Percentiles rank a stretch among this genome's conserved stretches.
These are phyloP conservation scores for Eupithecia exiguata DNA, from an alignment of 2,888 invertebrate species.

Conservation along the genomic window DNA sequence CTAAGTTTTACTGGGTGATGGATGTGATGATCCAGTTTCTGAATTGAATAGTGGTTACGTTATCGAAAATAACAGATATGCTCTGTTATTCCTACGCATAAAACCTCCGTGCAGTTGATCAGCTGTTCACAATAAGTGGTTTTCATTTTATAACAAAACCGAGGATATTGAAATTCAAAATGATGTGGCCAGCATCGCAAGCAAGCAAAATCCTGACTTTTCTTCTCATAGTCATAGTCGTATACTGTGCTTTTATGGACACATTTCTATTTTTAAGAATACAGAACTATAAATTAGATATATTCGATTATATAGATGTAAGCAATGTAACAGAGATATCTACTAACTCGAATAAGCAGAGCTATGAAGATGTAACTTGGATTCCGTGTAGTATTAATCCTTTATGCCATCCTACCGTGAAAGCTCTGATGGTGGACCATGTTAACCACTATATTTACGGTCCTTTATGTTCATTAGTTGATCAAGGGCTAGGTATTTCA, in stretches of 20 bases:
- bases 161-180: conserved; percentile 53
- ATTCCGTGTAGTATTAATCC: conserved; percentile 89
- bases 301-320: conserved; percentile 56
- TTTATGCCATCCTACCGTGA: conserved; percentile 91
- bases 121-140: not conserved
- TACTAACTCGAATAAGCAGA: conserved; percentile 54
- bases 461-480: conserved; percentile 89
- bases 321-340: conserved; percentile 56
- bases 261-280: conserved; percentile 87
- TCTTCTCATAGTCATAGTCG: conserved; percentile 81
- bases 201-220: conserved; percentile 87
- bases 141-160: not conserved
- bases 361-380: conserved; percentile 83
- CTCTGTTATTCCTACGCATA: not conserved
- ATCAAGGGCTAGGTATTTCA: conserved; percentile 86
- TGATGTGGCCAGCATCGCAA: conserved; percentile 90
- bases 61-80: not conserved
- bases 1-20: not conserved
- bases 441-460: conserved; percentile 93
- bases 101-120: not conserved
- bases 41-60: conserved; percentile 10
- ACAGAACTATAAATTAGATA: conserved; percentile 86
- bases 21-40: conserved; percentile 22
- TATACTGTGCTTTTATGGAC: conserved; percentile 90
- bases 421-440: conserved; percentile 92